phyloP scores from a whole-genome alignment of 2,797 vertebrate genomes.

The Enteromius trimaculatus region DNA sequence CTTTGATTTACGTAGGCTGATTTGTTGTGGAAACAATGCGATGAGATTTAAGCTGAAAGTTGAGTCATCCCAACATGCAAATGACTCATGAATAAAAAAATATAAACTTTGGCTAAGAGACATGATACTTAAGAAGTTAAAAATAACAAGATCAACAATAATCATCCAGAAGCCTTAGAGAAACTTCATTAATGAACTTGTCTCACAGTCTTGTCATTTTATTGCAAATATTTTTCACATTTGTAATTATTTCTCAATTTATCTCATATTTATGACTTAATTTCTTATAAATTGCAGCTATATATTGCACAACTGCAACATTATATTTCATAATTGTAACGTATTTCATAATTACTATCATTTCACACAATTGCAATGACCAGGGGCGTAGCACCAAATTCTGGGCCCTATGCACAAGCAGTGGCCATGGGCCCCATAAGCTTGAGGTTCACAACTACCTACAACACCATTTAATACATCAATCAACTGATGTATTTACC shows the following conservation, averaged over 20 bases:
- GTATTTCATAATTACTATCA: neutral
- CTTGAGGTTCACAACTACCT: too few relatives aligned
- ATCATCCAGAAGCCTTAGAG: neutral
- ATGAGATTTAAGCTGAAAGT: neutral
- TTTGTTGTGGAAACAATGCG: neutral
- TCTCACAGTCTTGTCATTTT: too few relatives aligned
- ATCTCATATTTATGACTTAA: neutral
- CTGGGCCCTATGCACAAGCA: too few relatives aligned
- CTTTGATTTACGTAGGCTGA: neutral
- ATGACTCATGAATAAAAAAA: neutral
- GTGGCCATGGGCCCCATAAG: too few relatives aligned
- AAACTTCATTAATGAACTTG: neutral
- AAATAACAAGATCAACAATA: neutral
- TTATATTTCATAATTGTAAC: neutral
- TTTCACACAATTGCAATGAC: neutral
- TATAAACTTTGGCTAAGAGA: neutral
- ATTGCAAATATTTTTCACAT: neutral
- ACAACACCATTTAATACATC: too few relatives aligned
- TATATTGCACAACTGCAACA: neutral
- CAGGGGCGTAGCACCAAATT: too few relatives aligned
- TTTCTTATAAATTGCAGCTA: neutral
- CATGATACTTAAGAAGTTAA: neutral
- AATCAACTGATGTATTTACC: too few relatives aligned
- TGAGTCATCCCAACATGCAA: neutral
- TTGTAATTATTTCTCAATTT: neutral